Evolutionary conservation across 2,113 vertebrate genomes (phyloP).

Genomic region (Sterna hirundo): DNA sequence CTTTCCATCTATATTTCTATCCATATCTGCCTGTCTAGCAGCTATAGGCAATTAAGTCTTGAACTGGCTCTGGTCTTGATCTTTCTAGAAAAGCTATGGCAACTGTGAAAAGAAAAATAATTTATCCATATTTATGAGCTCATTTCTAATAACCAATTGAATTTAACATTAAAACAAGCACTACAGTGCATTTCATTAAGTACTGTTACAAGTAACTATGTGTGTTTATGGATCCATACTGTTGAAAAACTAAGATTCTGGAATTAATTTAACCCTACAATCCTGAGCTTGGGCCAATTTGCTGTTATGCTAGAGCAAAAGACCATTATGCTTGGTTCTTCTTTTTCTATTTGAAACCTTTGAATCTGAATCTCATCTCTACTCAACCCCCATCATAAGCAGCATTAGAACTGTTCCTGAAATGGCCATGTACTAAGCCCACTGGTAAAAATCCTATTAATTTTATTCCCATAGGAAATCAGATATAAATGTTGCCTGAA

Average conservation of each 20-base stretch:
- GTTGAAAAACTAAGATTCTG: background rate
- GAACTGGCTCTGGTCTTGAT: background rate
- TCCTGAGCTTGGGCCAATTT: background rate
- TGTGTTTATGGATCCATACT: background rate
- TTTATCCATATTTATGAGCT: background rate
- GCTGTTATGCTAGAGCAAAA: background rate
- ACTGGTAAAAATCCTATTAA: background rate
- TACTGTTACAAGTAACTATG: background rate
- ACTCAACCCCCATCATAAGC: background rate
- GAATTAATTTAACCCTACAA: background rate
- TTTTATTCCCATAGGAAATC: background rate
- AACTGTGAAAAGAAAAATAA: background rate
- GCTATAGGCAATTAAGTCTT: background rate
- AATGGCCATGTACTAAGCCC: background rate
- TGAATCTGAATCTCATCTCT: background rate
- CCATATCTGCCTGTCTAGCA: background rate
- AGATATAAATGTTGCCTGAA: background rate
- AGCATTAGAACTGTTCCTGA: background rate
- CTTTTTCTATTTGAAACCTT: background rate
- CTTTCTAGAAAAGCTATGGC: background rate
- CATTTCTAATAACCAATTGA: background rate
- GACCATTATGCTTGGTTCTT: background rate
- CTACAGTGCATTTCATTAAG: background rate
- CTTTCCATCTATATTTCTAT: background rate
- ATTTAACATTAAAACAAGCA: background rate